Percentiles rank a stretch among this genome's conserved stretches.
Evolutionary conservation across 2,113 vertebrate genomes (phyloP).

Genomic region (Redunca redunca): DNA sequence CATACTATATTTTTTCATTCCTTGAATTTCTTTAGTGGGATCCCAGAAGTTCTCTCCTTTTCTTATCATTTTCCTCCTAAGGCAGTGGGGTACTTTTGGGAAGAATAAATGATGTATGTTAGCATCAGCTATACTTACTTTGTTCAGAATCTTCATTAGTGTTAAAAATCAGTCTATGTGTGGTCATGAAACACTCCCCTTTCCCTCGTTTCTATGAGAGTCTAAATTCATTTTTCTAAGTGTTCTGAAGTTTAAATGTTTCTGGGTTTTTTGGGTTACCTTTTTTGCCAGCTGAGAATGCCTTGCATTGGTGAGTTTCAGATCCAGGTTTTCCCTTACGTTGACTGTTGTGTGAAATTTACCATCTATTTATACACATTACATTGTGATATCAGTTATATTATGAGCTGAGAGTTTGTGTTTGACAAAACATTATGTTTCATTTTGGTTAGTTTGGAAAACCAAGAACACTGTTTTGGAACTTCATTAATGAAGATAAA

Average conservation of each 20-base stretch:
- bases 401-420: neutral
- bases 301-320: neutral
- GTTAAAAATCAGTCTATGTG: neutral
- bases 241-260: neutral
- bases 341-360: neutral
- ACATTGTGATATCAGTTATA: neutral
- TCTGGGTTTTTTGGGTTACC: neutral
- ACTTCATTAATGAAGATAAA: neutral
- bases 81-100: neutral
- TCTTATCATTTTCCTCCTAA: neutral
- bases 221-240: neutral
- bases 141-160: neutral
- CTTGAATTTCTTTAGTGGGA: neutral
- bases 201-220: neutral
- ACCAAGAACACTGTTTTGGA: neutral
- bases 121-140: neutral
- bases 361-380: neutral
- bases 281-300: neutral
- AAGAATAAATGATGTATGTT: neutral
- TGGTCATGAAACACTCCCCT: neutral
- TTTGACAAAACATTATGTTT: neutral
- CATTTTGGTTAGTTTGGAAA: conserved; percentile 23
- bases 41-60: neutral
- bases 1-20: neutral
- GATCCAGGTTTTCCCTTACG: neutral